phyloP scores from a whole-genome alignment of 2,797 vertebrate genomes.

The Sebastes trivittatus region DNA sequence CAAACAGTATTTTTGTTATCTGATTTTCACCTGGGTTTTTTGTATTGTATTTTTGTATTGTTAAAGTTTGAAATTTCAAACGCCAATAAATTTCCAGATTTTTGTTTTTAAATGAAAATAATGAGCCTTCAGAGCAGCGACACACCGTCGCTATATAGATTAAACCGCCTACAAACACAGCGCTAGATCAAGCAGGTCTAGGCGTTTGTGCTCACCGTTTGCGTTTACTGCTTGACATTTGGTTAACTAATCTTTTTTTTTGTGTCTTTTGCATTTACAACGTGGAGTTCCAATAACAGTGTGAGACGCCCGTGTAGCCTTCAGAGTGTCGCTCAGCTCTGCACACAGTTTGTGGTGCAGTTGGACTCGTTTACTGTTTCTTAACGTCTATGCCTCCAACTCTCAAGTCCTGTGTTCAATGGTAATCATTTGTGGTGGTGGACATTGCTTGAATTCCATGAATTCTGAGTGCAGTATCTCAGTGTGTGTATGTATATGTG shows the following conservation, averaged over 20 bases:
- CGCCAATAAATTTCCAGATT: conserved; percentile 4
- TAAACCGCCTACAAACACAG: neutral
- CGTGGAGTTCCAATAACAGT: conserved; percentile 57
- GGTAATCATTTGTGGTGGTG: conserved; percentile 79
- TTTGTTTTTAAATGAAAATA: neutral
- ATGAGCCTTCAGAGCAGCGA: conserved; percentile 26
- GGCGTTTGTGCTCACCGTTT: conserved; percentile 29
- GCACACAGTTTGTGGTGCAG: conserved; percentile 54
- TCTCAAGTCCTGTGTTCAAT: conserved; percentile 62
- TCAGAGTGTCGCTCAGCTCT: conserved; percentile 52
- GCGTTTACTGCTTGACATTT: conserved; percentile 2
- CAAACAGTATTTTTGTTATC: conserved; percentile 29
- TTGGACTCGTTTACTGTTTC: conserved; percentile 51
- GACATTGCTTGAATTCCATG: conserved; percentile 84
- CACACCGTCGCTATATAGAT: conserved; percentile 12
- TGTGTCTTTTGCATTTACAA: conserved; percentile 48
- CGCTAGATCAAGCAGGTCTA: conserved; percentile 11
- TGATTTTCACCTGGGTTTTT: conserved; percentile 21
- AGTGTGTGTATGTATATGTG: conserved; percentile 41
- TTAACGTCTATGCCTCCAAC: conserved; percentile 61
- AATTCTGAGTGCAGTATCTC: conserved; percentile 53
- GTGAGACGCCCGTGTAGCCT: conserved; percentile 63
- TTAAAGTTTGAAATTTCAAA: conserved; percentile 8
- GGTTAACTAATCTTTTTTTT: neutral
- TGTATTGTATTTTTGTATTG: conserved; percentile 43